phyloP scores from a whole-genome alignment of 2,797 vertebrate genomes.

The Lutjanus campechanus region DNA sequence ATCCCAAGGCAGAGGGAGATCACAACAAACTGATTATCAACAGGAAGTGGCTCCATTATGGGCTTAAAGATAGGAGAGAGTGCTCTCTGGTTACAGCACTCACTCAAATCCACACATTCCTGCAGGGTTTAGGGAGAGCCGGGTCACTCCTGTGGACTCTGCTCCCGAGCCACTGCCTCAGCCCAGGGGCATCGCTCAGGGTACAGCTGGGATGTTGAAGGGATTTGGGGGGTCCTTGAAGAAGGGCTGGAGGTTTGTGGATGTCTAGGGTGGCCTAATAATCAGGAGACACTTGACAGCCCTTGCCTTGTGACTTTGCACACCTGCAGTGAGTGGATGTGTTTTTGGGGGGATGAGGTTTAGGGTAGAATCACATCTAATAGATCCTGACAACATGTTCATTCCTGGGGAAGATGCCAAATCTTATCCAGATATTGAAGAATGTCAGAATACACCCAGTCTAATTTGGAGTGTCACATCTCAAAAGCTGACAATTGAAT shows the following conservation, averaged over 20 bases:
- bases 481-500: constrained; percentile 41
- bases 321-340: constrained; percentile 64
- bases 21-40: constrained; percentile 85
- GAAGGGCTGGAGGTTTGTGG: constrained; percentile 35
- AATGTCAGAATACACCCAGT: constrained; percentile 15
- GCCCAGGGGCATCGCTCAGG: constrained; percentile 57
- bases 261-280: constrained; percentile 54
- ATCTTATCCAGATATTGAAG: constrained; percentile 13
- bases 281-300: constrained; percentile 65
- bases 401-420: constrained; percentile 19
- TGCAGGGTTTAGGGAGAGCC: constrained; percentile 77
- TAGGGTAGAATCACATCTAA: constrained; percentile 23
- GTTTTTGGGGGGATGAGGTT: constrained; percentile 27
- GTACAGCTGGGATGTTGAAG: constrained; percentile 43
- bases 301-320: constrained; percentile 59
- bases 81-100: constrained; percentile 83
- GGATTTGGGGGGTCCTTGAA: constrained; percentile 47
- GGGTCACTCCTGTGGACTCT: constrained; percentile 61
- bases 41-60: constrained; percentile 87
- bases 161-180: constrained; percentile 48
- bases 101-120: constrained; percentile 84
- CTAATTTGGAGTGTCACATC: constrained; percentile 10
- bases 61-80: constrained; percentile 81
- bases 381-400: constrained; percentile 23
- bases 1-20: constrained; percentile 75